Base-by-base conservation (phyloP, 2,888 invertebrate genomes). In the Augiades crinisus region DNA sequence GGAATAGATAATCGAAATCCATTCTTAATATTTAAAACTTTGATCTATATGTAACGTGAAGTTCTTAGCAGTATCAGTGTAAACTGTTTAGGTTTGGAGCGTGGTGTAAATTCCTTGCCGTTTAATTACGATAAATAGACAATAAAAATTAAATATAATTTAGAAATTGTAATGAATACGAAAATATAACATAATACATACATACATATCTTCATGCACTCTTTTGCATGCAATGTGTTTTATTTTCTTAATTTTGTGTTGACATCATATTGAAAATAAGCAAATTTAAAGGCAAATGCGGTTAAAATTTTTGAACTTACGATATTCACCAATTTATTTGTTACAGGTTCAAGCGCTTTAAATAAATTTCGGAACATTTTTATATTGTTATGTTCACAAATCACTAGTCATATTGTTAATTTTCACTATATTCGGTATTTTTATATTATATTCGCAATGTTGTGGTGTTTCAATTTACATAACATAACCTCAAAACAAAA, bases 361-460 rank as follows among this genome's bases (percentile, higher is more conserved):
- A 73, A 59, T 56, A 87, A 74, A 41, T 78, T 74, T 51, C 82
- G 77, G 66, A 84, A 80, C 88, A 88, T 88, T n/a, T n/a, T n/a
- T 30, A n/a, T 30, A 30, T n/a, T 12, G n/a, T 2, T 24, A 2
- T 6, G 7, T 24, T 12, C 3, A 30, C 1, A 19, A 19, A 19
- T 30, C 12, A 30, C 30, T 12, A 30, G n/a, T n/a, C 12, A 30
- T 12, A 30, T 10, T 12, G 12, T 30, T 12, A 12, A 30, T 12
- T 30, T 12, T 12, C 12, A n/a, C 12, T 10, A 27, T 10, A 19
- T 22, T 14, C 22, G 38, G 2, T 12, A 7, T 30, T 16, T 27
- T 24, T 24, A n/a, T 2, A 16, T 14, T 0, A 2, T 0, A 2
- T 6, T n/a, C 5, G 44, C 13, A 21, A 37, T 38, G 31, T 38